Evolutionary conservation across 2,888 invertebrate genomes (phyloP).

Genomic region (Drosophila nr. medialis): DNA sequence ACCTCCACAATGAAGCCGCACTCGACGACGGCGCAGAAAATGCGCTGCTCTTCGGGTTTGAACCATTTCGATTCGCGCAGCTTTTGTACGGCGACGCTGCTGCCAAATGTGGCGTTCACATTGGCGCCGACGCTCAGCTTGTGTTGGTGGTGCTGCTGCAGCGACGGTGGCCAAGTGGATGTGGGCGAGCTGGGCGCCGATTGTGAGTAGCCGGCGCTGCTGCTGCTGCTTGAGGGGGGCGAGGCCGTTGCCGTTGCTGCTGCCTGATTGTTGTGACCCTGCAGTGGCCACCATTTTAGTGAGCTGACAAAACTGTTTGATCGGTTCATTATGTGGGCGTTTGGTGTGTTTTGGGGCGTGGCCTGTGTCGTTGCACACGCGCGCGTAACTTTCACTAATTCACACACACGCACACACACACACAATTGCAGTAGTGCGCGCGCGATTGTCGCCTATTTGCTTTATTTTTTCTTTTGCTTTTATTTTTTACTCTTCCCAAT

Average conservation of each 20-base stretch:
- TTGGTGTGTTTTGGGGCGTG: conserved; percentile 30
- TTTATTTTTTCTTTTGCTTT: conserved; percentile 13
- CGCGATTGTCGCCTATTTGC: conserved; percentile 23
- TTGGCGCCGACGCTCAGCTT: conserved; percentile 53
- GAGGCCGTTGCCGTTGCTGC: conserved; percentile 31
- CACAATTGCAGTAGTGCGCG: conserved; percentile 46
- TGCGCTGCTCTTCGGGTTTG: conserved; percentile 89
- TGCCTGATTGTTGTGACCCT: conserved; percentile 77
- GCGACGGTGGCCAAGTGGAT: conserved; percentile 67
- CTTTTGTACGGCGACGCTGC: conserved; percentile 89
- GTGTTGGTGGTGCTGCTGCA: conserved; percentile 53
- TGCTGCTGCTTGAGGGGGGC: conserved; percentile 34
- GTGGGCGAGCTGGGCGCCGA: conserved; percentile 74
- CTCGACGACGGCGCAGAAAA: conserved; percentile 90
- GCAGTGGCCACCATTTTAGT: conserved; percentile 84
- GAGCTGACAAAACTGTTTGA: conserved; percentile 84
- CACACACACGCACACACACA: conserved; percentile 40
- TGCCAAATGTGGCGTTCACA: conserved; percentile 62
- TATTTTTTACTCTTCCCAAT: conserved; percentile 18
- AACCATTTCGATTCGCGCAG: conserved; percentile 91
- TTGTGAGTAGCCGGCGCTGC: conserved; percentile 61
- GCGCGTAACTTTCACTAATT: conserved; percentile 63
- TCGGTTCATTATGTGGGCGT: conserved; percentile 79
- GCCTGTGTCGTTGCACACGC: conserved; percentile 46
- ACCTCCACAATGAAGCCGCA: conserved; percentile 90